These are phyloP conservation scores for Oligia strigilis DNA, from an alignment of 2,888 invertebrate species.

Conservation along the genomic window DNA sequence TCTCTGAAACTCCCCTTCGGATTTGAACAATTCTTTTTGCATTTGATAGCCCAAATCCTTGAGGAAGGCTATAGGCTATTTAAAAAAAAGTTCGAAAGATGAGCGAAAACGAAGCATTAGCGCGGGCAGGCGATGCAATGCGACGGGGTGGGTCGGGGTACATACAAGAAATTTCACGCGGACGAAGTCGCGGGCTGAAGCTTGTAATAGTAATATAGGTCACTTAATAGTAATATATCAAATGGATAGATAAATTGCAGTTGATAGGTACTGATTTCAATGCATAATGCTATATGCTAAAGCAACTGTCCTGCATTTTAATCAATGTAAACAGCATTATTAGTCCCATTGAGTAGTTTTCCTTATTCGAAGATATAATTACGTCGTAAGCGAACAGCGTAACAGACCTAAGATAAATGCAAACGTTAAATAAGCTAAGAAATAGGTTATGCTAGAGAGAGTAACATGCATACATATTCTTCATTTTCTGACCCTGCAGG, in stretches of 20 bases:
- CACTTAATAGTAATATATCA: constrained; percentile 1
- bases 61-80: too few relatives aligned
- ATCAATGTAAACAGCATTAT: constrained; percentile 17
- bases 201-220: constrained; percentile 2
- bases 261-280: constrained; percentile 22
- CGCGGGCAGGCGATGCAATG: too few relatives aligned
- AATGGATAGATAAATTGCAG: constrained; percentile 4
- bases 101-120: too few relatives aligned
- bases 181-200: too few relatives aligned
- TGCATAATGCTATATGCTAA: constrained; percentile 15
- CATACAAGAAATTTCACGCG: too few relatives aligned
- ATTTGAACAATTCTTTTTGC: too few relatives aligned
- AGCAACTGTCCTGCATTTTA: constrained; percentile 23
- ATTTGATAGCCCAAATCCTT: too few relatives aligned
- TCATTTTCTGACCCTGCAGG: too few relatives aligned
- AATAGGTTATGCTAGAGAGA: background rate
- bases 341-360: constrained; percentile 43
- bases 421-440: background rate
- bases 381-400: constrained; percentile 1
- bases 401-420: background rate
- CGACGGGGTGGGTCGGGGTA: too few relatives aligned
- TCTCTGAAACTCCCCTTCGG: background rate
- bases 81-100: too few relatives aligned
- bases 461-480: too few relatives aligned
- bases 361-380: constrained; percentile 23